phyloP scores from a whole-genome alignment of 2,888 invertebrate genomes.

The Synanthedon vespiformis region DNA sequence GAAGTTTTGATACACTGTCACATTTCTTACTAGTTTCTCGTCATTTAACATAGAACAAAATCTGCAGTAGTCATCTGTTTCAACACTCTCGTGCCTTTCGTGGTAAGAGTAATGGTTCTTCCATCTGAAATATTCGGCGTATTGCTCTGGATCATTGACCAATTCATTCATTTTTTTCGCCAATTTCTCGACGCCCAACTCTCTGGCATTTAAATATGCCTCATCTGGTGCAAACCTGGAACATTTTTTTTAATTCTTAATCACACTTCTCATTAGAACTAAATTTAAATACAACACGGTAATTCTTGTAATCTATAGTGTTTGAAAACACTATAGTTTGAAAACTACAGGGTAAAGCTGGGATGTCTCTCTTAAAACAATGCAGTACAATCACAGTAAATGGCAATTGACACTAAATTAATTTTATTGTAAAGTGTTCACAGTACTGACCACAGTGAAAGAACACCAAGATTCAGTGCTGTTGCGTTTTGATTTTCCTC shows the following conservation, averaged over 20 bases:
- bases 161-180: constrained; percentile 19
- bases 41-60: constrained; percentile 19
- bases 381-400: no score
- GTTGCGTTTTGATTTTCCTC: no score
- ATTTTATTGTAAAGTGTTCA: no score
- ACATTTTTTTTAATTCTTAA: not conserved
- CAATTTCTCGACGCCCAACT: constrained; percentile 10
- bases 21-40: constrained; percentile 3
- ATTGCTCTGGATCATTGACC: constrained; percentile 16
- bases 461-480: no score
- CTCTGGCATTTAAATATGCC: constrained; percentile 17
- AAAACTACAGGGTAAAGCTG: no score
- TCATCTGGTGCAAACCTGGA: constrained; percentile 26
- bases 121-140: constrained; percentile 25
- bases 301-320: no score
- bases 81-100: constrained; percentile 11
- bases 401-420: no score
- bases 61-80: constrained; percentile 21
- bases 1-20: constrained; percentile 3
- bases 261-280: no score
- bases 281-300: no score
- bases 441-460: no score
- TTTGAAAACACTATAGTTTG: no score
- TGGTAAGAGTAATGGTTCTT: constrained; percentile 25
- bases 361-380: no score